A percentile compares a stretch with the other conserved stretches of the same genome.
Evolutionary conservation across 1,140 invertebrate species (phyloP).

Genomic region (Drosophila truncata): DNA sequence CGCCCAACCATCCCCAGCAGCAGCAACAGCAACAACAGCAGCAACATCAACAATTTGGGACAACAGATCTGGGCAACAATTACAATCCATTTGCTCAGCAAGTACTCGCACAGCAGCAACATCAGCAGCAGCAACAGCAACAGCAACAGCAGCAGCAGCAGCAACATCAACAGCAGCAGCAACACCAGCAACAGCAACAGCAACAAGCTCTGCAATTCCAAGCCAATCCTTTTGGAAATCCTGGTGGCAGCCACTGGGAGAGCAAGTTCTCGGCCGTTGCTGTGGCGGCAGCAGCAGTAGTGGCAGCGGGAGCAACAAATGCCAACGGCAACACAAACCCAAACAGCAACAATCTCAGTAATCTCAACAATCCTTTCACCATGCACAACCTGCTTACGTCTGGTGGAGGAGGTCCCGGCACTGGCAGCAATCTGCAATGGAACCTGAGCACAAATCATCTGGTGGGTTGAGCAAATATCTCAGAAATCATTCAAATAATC

Average conservation of each 20-base stretch:
- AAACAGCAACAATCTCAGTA: conserved; percentile 73
- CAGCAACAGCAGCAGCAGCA: conserved; percentile 60
- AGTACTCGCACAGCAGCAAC: conserved; percentile 62
- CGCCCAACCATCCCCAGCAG: conserved; percentile 61
- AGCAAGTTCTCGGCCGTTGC: conserved; percentile 65
- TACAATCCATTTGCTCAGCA: conserved; percentile 69
- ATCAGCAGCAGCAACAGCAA: conserved; percentile 53
- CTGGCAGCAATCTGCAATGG: conserved; percentile 69
- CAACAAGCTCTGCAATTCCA: conserved; percentile 58
- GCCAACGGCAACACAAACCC: conserved; percentile 44
- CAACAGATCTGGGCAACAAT: conserved; percentile 46
- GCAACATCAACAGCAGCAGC: conserved; percentile 65
- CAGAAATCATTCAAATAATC: not conserved
- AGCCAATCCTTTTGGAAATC: conserved; percentile 63
- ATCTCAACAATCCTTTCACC: conserved; percentile 82
- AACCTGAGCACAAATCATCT: conserved; percentile 75
- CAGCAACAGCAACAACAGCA: conserved; percentile 57
- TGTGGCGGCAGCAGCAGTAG: conserved; percentile 52
- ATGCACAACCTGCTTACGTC: conserved; percentile 77
- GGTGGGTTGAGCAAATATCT: conserved; percentile 38
- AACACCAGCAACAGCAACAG: conserved; percentile 66
- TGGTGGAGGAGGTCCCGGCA: conserved; percentile 35
- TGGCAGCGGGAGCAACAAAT: conserved; percentile 33
- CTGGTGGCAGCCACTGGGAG: conserved; percentile 67
- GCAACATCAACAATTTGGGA: conserved; percentile 64